A percentile compares a stretch with the other conserved stretches of the same genome.
Conservation (phyloP, 2,113 vertebrate species). For the Dolichallabes microphthalmus region DNA sequence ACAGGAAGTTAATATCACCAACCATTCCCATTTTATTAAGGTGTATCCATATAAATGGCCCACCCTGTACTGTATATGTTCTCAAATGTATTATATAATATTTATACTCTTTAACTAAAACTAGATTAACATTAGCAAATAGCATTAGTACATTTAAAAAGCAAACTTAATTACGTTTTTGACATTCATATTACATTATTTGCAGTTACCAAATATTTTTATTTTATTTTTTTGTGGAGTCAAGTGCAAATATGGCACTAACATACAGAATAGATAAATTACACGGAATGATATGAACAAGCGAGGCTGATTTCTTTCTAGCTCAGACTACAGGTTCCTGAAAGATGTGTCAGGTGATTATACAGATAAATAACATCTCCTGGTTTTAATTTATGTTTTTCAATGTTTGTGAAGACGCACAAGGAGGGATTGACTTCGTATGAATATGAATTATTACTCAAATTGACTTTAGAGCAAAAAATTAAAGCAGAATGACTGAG, state of each 20-base stretch:
- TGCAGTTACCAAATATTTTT: no score
- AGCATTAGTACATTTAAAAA: not conserved
- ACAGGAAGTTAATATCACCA: no score
- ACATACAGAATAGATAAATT: no score
- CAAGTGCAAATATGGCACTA: no score
- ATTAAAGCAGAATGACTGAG: not conserved
- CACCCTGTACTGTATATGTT: no score
- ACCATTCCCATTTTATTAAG: no score
- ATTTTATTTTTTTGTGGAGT: no score
- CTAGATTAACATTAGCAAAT: no score
- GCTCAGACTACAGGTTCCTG: not conserved
- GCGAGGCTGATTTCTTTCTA: not conserved
- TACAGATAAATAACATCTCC: not conserved
- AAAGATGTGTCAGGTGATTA: not conserved
- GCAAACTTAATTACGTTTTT: no score
- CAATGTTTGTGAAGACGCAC: not conserved
- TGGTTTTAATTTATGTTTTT: not conserved
- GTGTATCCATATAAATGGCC: no score
- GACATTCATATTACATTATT: no score
- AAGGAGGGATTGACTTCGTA: not conserved
- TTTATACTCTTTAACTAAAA: not conserved
- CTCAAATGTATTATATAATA: not conserved
- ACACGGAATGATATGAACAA: not conserved
- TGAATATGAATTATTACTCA: not conserved
- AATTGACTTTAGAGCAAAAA: no score